Conservation (phyloP, 2,113 vertebrate species). For the Aptenodytes patagonicus region DNA sequence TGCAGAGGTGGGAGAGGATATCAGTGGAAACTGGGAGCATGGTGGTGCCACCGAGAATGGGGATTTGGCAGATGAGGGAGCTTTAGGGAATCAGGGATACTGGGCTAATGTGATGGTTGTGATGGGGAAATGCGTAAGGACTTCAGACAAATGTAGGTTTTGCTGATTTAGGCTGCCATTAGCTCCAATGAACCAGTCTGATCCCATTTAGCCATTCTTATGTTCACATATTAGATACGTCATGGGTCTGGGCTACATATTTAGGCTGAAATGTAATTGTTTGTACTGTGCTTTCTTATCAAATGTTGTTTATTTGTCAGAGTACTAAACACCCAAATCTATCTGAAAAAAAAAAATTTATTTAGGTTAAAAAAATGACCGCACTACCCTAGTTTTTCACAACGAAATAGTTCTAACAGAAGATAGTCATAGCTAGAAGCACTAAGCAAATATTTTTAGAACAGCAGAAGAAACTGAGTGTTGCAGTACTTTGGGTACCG, state of each 20-base stretch:
- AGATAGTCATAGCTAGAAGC: background rate
- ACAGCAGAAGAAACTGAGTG: background rate
- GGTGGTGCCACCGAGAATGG: background rate
- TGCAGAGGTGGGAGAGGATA: background rate
- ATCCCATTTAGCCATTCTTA: background rate
- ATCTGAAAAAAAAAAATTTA: background rate
- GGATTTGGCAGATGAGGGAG: background rate
- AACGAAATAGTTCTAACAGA: background rate
- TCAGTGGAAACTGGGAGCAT: background rate
- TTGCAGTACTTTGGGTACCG: background rate
- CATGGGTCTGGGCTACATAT: background rate
- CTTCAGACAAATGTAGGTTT: background rate
- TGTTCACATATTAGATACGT: background rate
- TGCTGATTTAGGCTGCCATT: background rate
- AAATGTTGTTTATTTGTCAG: background rate
- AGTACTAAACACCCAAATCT: background rate
- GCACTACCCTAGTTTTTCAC: background rate
- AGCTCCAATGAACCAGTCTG: background rate
- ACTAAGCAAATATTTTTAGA: background rate
- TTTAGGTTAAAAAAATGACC: background rate
- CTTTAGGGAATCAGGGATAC: background rate
- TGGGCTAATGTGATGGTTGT: background rate
- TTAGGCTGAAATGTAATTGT: background rate
- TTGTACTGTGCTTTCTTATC: background rate
- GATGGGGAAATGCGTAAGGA: background rate